Evolutionary conservation across 2,113 vertebrate genomes (phyloP).

Genomic region (Oryzias curvinotus): DNA sequence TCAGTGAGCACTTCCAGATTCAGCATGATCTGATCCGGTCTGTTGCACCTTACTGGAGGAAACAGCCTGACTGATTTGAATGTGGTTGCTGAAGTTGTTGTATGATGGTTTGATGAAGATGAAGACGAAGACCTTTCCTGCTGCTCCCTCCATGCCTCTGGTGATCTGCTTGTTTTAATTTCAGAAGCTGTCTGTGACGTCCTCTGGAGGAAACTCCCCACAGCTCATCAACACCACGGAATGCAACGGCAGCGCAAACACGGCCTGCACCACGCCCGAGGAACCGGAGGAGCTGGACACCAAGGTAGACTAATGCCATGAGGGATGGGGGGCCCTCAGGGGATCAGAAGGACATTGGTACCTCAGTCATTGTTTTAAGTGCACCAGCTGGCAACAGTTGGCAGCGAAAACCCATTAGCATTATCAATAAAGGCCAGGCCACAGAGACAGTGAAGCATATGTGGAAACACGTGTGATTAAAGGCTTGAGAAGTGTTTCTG

Average conservation of each 20-base stretch:
- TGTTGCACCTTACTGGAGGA: no score
- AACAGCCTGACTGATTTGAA: no score
- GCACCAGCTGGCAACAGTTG: no score
- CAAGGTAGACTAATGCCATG: slow-evolving; percentile 67
- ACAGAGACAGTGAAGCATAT: no score
- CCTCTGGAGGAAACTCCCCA: slow-evolving; percentile 86
- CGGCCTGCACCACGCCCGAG: slow-evolving; percentile 79
- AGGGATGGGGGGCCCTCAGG: neutral
- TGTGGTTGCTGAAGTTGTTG: no score
- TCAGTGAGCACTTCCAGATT: slow-evolving; percentile 67
- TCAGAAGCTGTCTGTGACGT: slow-evolving; percentile 85
- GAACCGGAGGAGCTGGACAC: slow-evolving; percentile 87
- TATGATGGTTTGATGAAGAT: neutral
- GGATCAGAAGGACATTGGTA: no score
- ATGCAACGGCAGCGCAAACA: slow-evolving; percentile 83
- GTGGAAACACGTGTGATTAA: no score
- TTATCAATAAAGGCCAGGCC: no score
- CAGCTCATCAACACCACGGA: slow-evolving; percentile 89
- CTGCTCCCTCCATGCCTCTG: neutral
- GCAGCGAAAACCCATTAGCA: no score
- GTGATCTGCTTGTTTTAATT: slow-evolving; percentile 17
- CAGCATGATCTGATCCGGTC: no score
- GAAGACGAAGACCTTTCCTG: neutral
- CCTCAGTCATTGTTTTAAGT: no score
- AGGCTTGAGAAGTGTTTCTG: no score